phyloP scores from a whole-genome alignment of 2,888 invertebrate genomes.

The Cerastoderma edule region DNA sequence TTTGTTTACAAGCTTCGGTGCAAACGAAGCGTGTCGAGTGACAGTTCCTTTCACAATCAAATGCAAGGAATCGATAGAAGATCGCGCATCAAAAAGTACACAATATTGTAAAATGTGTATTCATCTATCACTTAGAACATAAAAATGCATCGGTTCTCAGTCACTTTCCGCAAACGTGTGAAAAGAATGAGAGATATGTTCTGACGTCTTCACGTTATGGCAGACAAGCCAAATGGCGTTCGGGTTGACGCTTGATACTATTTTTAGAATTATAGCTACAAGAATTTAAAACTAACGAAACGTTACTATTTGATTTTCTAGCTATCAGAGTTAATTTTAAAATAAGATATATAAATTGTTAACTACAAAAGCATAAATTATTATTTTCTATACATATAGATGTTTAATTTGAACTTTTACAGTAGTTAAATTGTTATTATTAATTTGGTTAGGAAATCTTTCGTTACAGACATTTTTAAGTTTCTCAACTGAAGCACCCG shows the following conservation, averaged over 20 bases:
- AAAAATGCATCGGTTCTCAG: conserved; percentile 45
- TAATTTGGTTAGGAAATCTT: neutral
- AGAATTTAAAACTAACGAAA: conserved; percentile 12
- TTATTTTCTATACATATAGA: too few relatives aligned
- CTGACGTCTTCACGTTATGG: conserved; percentile 25
- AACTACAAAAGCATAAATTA: too few relatives aligned
- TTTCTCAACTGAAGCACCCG: conserved; percentile 3
- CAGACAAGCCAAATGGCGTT: conserved; percentile 27
- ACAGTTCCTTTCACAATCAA: neutral
- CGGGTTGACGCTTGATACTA: conserved; percentile 25
- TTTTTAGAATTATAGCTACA: conserved; percentile 34
- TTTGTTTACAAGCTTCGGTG: neutral
- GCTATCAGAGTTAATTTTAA: too few relatives aligned
- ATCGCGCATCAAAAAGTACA: conserved; percentile 21
- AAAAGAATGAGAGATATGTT: conserved; percentile 48
- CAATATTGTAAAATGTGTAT: conserved; percentile 39
- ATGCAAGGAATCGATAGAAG: neutral
- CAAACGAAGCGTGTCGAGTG: conserved; percentile 21
- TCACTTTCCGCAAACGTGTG: conserved; percentile 56
- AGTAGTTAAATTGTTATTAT: too few relatives aligned
- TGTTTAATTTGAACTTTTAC: too few relatives aligned
- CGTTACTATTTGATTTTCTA: too few relatives aligned
- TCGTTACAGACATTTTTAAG: neutral
- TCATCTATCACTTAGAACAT: conserved; percentile 27
- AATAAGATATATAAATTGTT: too few relatives aligned